phyloP scores from a whole-genome alignment of 37 sponge, comb jelly and placozoan species.

The Aplysina aerophoba region DNA sequence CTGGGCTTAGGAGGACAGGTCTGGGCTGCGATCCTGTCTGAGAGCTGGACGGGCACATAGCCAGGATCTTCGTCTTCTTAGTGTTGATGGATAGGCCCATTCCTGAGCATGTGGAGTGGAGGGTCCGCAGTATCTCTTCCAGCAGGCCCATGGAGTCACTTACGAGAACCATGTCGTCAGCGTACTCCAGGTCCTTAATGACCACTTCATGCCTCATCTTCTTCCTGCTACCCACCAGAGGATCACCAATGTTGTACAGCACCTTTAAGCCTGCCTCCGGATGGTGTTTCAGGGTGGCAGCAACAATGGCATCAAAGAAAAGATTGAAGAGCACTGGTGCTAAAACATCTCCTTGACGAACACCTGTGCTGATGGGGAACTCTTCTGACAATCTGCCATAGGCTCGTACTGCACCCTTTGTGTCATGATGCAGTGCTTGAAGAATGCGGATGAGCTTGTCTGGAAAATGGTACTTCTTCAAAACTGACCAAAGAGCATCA shows the following conservation, averaged over 20 bases:
- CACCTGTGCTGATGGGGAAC: not conserved
- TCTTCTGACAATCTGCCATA: not conserved
- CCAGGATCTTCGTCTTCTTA: slow-evolving; percentile 26
- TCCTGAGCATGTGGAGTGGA: not conserved
- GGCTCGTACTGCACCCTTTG: not conserved
- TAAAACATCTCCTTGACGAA: not conserved
- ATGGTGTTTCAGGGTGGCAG: not conserved
- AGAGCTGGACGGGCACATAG: not conserved
- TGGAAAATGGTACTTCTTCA: not conserved
- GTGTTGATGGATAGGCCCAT: not conserved
- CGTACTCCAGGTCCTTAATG: not conserved
- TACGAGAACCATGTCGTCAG: not conserved
- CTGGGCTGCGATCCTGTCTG: not conserved
- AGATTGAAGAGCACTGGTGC: slow-evolving; percentile 25
- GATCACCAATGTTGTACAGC: not conserved
- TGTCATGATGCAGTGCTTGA: not conserved
- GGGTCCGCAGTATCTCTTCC: not conserved
- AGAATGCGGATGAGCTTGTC: not conserved
- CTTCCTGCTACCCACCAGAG: not conserved
- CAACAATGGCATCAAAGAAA: not conserved
- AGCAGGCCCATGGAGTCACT: not conserved
- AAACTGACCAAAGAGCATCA: not conserved
- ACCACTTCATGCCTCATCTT: not conserved
- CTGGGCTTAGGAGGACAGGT: not conserved
- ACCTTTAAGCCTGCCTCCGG: not conserved